phyloP scores from a whole-genome alignment of 2,888 invertebrate species.

The Folsomia manolachei region DNA sequence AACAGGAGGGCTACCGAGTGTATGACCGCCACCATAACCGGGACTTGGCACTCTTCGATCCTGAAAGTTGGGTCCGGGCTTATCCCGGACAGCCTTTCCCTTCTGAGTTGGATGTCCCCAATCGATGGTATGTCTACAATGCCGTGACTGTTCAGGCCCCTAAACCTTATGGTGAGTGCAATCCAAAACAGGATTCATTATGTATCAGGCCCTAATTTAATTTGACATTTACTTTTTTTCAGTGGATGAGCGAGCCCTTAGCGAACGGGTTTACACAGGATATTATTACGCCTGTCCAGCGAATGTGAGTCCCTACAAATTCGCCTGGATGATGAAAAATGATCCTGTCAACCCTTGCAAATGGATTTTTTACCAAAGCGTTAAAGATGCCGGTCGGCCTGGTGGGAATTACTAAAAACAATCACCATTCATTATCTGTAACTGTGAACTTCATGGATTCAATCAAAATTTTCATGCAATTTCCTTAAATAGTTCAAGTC shows the following conservation, averaged over 20 bases:
- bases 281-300: conserved; percentile 32
- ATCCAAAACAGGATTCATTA: no score
- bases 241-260: not conserved
- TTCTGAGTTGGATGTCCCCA: conserved; percentile 29
- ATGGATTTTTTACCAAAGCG: conserved; percentile 33
- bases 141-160: conserved; percentile 37
- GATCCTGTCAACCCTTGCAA: conserved; percentile 27
- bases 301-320: conserved; percentile 25
- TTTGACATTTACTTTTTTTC: no score
- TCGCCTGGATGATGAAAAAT: conserved; percentile 18
- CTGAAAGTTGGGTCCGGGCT: conserved; percentile 22
- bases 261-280: conserved; percentile 25
- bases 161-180: conserved; percentile 16
- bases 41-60: conserved; percentile 29
- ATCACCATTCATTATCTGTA: not conserved
- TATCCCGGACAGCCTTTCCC: conserved; percentile 26
- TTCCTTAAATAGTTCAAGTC: no score
- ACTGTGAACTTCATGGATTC: not conserved
- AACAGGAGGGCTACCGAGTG: conserved; percentile 25
- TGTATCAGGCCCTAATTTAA: no score
- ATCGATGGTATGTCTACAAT: conserved; percentile 27
- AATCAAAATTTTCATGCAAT: no score
- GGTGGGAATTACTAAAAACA: not conserved
- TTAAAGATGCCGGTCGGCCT: conserved; percentile 11
- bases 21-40: conserved; percentile 20